Base-by-base conservation (phyloP, 2,113 vertebrate genomes). In the Pangasianodon gigas region DNA sequence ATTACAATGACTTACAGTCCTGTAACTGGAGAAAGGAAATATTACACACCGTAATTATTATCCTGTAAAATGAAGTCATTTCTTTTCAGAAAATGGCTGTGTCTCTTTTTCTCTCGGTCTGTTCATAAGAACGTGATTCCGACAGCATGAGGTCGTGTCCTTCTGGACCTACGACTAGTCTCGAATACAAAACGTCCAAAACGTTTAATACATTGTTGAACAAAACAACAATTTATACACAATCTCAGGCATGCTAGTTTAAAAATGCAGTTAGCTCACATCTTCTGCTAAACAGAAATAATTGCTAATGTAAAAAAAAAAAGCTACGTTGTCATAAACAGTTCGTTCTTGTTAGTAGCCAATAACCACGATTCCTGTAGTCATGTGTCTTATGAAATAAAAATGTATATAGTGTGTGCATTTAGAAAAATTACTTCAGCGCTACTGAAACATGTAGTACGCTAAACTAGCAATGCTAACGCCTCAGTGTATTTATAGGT, bases 21-120 rank as follows among this genome's bases (percentile, higher is more conserved):
- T 83, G 79, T 54, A 87, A 85, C 56, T 26, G 6, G 52, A 87
- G 89, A 69, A 88, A 58, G 83, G 80, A 89, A 92, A 90, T 89
- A 90, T 88, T 87, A 89, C 74, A 86, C 80, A 79, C 86, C 48
- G 89, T 91, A 90, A 91, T 91, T 86, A 93, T 92, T 89, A 90
- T 87, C 90, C 86, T 88, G 84, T 90, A 87, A 84, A 91, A 90
- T n/a, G 88, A 93, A 92, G 92, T 89, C 90, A 92, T 93, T 90
- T 89, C 89, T 79, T 92, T 88, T 86, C 85, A 87, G 88, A 91
- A 75, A 56, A 24, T 26, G 41, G 60, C 41, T 80, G 21, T 51
- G 29, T 9, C n/a, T 65, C 29, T 41, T 6, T 60, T 56, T 87
- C 84, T 74, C 89, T 80, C 85, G 71, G 88, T 79, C 91, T 52